Evolutionary conservation across 35 echinoderm and acorn worm species (phyloP).

Genomic region (Hemicentrotus pulcherrimus): DNA sequence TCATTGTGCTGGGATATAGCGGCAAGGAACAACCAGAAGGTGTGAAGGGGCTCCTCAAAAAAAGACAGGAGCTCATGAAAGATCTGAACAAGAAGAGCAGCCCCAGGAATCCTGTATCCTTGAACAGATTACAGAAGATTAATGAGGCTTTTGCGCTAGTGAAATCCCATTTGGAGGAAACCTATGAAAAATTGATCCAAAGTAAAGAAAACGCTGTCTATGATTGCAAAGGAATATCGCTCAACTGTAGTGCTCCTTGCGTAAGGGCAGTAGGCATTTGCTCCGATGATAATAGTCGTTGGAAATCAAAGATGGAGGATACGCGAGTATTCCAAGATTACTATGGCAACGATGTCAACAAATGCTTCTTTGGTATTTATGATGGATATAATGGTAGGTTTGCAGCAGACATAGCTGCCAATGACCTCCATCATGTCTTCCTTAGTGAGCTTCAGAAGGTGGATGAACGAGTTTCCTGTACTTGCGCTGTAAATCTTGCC

Average conservation of each 20-base stretch:
- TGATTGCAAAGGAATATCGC: constrained; percentile 61
- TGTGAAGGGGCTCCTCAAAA: constrained; percentile 59
- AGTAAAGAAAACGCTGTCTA: constrained; percentile 34
- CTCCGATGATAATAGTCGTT: constrained; percentile 74
- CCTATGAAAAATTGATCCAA: constrained; percentile 69
- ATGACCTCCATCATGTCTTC: constrained; percentile 91
- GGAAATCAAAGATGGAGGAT: constrained; percentile 94
- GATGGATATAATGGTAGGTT: constrained; percentile 97
- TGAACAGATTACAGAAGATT: constrained; percentile 62
- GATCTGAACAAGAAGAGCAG: constrained; percentile 58
- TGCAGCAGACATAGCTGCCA: constrained; percentile 87
- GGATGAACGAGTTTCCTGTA: constrained; percentile 71
- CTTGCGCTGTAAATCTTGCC: constrained; percentile 88
- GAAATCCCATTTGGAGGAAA: constrained; percentile 80
- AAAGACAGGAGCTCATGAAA: constrained; percentile 61
- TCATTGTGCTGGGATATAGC: constrained; percentile 66
- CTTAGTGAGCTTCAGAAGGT: constrained; percentile 88
- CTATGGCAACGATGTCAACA: constrained; percentile 88
- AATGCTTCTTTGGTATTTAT: constrained; percentile 96
- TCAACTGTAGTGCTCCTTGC: constrained; percentile 83
- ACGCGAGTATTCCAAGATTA: constrained; percentile 94
- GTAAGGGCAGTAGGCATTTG: constrained; percentile 81
- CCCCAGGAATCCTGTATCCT: constrained; percentile 38
- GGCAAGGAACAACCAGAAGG: constrained; percentile 61
- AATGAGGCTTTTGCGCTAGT: constrained; percentile 88